Evolutionary conservation across 2,888 invertebrate genomes (phyloP).

Genomic region (Acanthosepion esculentum): DNA sequence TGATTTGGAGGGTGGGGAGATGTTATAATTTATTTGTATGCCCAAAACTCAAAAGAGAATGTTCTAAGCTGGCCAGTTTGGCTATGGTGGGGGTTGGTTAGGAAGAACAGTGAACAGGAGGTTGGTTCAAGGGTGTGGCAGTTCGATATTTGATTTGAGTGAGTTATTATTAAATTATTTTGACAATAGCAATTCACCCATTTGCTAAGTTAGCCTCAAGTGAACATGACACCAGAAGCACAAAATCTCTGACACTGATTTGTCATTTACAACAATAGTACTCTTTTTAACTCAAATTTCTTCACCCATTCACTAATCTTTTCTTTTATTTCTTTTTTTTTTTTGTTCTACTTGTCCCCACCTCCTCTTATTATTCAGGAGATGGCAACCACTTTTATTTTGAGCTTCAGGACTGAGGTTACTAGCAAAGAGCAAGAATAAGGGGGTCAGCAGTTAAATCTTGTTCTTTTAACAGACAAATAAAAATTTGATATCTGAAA

Average conservation of each 20-base stretch:
- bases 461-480: background rate
- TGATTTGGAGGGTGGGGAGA: background rate
- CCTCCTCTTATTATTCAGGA: background rate
- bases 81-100: background rate
- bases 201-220: background rate
- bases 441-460: background rate
- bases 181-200: background rate
- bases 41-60: conserved; percentile 16
- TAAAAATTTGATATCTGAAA: background rate
- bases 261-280: conserved; percentile 4
- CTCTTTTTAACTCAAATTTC: background rate
- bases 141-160: conserved; percentile 13
- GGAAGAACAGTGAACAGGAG: background rate
- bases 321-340: background rate
- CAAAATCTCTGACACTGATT: background rate
- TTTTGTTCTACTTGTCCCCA: background rate
- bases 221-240: background rate
- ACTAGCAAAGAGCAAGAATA: background rate
- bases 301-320: background rate
- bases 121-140: background rate
- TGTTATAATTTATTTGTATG: background rate
- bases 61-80: background rate
- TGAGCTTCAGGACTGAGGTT: background rate
- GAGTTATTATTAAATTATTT: conserved; percentile 8
- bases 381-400: background rate